A percentile compares a stretch with the other conserved stretches of the same genome.
Evolutionary conservation across 2,797 vertebrate species (phyloP).

Genomic region (Gobio occitaniae): DNA sequence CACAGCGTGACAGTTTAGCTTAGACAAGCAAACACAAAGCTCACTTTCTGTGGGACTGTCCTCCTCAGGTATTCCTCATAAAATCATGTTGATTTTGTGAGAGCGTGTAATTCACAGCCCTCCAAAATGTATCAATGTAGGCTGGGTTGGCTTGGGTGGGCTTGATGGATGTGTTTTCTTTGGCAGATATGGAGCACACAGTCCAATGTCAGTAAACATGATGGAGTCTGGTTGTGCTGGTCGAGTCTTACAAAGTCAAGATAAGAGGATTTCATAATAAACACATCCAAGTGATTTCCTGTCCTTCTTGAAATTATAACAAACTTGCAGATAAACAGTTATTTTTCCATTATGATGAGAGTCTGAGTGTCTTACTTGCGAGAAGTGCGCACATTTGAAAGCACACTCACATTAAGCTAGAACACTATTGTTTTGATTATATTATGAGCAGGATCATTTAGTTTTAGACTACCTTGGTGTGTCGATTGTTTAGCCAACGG

Average conservation of each 20-base stretch:
- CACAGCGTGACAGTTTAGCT: not conserved
- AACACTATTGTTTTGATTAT: not conserved
- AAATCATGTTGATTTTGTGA: constrained; percentile 16
- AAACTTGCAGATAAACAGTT: constrained; percentile 28
- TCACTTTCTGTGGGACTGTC: constrained; percentile 4
- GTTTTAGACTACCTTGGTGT: not conserved
- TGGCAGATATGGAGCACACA: not conserved
- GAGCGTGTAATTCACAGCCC: not conserved
- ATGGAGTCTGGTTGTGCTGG: constrained; percentile 5
- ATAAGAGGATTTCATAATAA: constrained; percentile 27
- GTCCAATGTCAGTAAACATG: constrained; percentile 17
- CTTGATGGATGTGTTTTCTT: constrained; percentile 24
- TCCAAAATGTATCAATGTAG: not conserved
- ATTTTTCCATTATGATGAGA: not conserved
- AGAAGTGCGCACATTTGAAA: not conserved
- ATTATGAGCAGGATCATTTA: not conserved
- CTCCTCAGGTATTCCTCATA: constrained; percentile 1
- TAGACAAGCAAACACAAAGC: not conserved
- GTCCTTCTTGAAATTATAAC: constrained; percentile 12
- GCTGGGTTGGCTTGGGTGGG: constrained; percentile 12
- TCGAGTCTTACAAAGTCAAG: not conserved
- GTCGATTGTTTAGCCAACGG: not conserved
- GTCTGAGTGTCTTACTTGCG: not conserved
- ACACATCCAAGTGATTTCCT: constrained; percentile 21
- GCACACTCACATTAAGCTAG: not conserved